These are phyloP conservation scores for Hypomecis atomaria DNA, from an alignment of 2,888 invertebrate genomes.

Conservation along the genomic window DNA sequence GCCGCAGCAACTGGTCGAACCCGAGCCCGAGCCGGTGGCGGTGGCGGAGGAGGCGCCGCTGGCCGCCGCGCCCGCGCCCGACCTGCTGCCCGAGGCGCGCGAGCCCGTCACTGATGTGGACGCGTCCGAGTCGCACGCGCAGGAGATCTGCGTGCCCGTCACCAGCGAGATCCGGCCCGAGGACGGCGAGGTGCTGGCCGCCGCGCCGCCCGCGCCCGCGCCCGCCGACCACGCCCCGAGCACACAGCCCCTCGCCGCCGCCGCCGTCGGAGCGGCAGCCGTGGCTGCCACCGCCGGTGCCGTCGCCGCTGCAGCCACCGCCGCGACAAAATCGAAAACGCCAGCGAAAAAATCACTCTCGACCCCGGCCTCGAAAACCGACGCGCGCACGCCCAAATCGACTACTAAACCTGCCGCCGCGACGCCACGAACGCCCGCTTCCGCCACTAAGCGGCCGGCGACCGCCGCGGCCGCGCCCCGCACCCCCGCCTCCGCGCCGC, in stretches of 20 bases:
- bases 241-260: slow-evolving; percentile 59
- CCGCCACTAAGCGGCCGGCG: slow-evolving; percentile 45
- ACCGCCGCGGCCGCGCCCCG: slow-evolving; percentile 56
- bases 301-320: slow-evolving; percentile 35
- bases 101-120: slow-evolving; percentile 76
- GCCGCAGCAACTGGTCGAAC: background rate
- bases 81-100: slow-evolving; percentile 66
- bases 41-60: slow-evolving; percentile 24
- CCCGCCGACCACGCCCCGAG: slow-evolving; percentile 37
- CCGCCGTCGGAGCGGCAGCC: slow-evolving; percentile 50
- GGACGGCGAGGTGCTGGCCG: slow-evolving; percentile 57
- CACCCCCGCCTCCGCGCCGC: slow-evolving; percentile 42
- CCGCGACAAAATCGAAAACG: slow-evolving; percentile 45
- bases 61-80: slow-evolving; percentile 62
- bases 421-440: slow-evolving; percentile 50
- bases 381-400: slow-evolving; percentile 49
- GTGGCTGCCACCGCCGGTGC: slow-evolving; percentile 48
- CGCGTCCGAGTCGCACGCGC: slow-evolving; percentile 72
- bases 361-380: slow-evolving; percentile 53
- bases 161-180: slow-evolving; percentile 70
- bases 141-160: slow-evolving; percentile 79
- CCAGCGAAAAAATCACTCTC: slow-evolving; percentile 56
- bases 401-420: slow-evolving; percentile 49
- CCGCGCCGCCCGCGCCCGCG: slow-evolving; percentile 51
- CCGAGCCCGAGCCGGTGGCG: slow-evolving; percentile 58